A percentile compares a stretch with the other conserved stretches of the same genome.
Evolutionary conservation across 2,888 invertebrate genomes (phyloP).

Genomic region (Coecobrya sp.): DNA sequence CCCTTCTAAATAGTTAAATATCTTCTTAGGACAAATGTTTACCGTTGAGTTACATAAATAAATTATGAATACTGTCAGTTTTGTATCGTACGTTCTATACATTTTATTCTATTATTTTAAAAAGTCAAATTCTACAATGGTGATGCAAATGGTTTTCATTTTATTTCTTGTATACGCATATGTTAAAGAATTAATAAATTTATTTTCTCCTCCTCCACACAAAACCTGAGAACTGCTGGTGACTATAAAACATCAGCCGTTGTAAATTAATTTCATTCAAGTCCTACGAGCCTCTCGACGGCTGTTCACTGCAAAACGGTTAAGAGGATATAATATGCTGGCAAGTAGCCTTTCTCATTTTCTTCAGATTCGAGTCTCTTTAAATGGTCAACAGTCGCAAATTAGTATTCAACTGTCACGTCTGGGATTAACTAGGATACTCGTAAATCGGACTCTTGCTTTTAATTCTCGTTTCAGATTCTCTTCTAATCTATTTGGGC

Average conservation of each 20-base stretch:
- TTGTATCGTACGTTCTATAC: not conserved
- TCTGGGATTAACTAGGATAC: conserved; percentile 2
- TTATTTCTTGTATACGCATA: not conserved
- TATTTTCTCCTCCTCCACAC: not conserved
- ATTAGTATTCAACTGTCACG: not conserved
- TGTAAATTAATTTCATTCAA: not conserved
- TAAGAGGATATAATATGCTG: not conserved
- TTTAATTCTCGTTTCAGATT: conserved; percentile 9
- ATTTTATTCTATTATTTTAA: not conserved
- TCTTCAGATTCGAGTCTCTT: not conserved
- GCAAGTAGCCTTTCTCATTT: not conserved
- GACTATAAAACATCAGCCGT: not conserved
- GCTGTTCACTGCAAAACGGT: not conserved
- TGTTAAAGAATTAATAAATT: conserved; percentile 7
- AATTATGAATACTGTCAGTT: not conserved
- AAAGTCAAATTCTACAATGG: not conserved
- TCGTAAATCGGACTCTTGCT: conserved; percentile 4
- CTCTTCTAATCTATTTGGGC: conserved; percentile 45
- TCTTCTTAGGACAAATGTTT: not conserved
- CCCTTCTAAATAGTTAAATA: no score
- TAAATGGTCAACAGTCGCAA: conserved; percentile 37
- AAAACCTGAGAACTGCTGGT: not conserved
- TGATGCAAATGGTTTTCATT: not conserved
- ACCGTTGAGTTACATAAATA: not conserved
- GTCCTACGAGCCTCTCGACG: not conserved